Conservation (phyloP, 2,797 vertebrate species). For the Xerus rutilus region DNA sequence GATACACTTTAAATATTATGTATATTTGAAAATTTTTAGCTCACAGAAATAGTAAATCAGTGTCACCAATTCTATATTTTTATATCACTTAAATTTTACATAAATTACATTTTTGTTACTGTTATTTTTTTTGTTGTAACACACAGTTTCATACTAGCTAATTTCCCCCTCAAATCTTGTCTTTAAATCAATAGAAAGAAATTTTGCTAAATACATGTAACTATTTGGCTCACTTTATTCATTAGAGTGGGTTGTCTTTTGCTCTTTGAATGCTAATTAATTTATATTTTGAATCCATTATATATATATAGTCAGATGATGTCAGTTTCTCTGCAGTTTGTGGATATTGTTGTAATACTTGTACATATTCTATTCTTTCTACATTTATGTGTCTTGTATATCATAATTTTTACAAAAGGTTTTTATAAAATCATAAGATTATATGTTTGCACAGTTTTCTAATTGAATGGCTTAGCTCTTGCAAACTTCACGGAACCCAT, state of each 20-base stretch:
- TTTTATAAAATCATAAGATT: conserved; percentile 13
- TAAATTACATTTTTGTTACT: not conserved
- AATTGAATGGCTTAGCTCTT: not conserved
- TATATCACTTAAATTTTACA: not conserved
- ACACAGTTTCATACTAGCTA: not conserved
- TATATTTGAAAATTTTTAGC: not conserved
- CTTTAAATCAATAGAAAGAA: not conserved
- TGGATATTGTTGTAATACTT: no score
- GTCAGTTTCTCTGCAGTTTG: not conserved
- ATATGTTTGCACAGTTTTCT: not conserved
- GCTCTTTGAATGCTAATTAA: not conserved
- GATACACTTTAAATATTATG: not conserved
- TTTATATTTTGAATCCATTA: not conserved
- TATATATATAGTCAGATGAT: not conserved
- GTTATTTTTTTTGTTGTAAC: not conserved
- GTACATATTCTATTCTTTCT: not conserved
- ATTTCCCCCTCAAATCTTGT: not conserved
- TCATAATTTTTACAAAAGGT: not conserved
- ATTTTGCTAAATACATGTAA: conserved; percentile 27
- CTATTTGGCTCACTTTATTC: not conserved
- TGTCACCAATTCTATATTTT: not conserved
- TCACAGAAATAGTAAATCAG: not conserved
- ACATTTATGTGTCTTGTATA: not conserved
- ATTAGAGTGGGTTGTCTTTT: not conserved
- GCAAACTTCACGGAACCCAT: not conserved